Evolutionary conservation across 2,797 vertebrate species (phyloP).

Genomic region (Mus caroli): DNA sequence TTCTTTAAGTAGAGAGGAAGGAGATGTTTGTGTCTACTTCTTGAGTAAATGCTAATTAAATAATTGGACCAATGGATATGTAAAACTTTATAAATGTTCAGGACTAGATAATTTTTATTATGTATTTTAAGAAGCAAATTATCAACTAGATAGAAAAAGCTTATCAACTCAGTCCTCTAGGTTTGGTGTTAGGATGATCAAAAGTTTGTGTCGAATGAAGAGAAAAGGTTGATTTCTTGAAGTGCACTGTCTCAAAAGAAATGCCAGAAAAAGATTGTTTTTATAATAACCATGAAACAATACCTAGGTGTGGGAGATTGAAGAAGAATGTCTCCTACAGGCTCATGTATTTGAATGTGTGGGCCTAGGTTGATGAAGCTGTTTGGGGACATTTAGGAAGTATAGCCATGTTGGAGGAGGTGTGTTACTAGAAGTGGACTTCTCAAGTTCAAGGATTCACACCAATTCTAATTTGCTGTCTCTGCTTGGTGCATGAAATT

Average conservation of each 20-base stretch:
- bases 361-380: background rate
- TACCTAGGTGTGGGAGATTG: background rate
- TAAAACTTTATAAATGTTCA: constrained; percentile 10
- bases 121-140: constrained; percentile 25
- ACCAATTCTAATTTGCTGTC: background rate
- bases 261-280: background rate
- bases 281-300: background rate
- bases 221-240: background rate
- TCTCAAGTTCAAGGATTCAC: too few species aligned
- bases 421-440: background rate
- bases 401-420: background rate
- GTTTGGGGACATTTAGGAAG: background rate
- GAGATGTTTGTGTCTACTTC: constrained; percentile 24
- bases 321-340: background rate
- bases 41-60: constrained; percentile 59
- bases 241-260: background rate
- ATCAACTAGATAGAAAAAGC: background rate
- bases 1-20: constrained; percentile 23
- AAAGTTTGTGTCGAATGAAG: background rate
- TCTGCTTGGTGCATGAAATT: background rate
- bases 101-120: background rate
- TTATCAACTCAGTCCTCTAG: background rate
- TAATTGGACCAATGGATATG: constrained; percentile 54
- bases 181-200: background rate
- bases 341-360: background rate